Evolutionary conservation across 1,140 invertebrate genomes (phyloP).

Genomic region (Sogatella furcifera): DNA sequence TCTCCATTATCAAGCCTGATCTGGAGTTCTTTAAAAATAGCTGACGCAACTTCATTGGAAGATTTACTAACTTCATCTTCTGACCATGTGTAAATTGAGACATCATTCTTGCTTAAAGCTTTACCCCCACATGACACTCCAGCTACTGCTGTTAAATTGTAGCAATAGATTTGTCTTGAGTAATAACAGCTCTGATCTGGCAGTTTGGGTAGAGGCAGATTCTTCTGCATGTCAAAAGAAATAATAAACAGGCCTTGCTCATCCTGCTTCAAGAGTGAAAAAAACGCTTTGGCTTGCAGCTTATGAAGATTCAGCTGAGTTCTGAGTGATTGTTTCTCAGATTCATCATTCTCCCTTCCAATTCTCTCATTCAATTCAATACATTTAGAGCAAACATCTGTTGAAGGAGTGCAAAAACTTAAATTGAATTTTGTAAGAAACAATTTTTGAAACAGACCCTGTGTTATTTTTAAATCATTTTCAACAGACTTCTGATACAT

Average conservation of each 20-base stretch:
- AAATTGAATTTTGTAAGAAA: background rate
- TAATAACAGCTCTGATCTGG: conserved; percentile 15
- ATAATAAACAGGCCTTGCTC: background rate
- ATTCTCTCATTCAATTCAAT: background rate
- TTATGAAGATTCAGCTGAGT: background rate
- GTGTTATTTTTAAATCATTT: background rate
- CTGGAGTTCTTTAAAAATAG: background rate
- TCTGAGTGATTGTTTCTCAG: background rate
- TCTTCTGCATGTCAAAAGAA: conserved; percentile 8
- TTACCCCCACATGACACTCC: background rate
- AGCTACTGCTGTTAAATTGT: conserved; percentile 15
- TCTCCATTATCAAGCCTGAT: background rate
- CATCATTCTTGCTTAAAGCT: conserved; percentile 5
- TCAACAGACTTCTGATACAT: background rate
- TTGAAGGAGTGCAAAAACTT: background rate
- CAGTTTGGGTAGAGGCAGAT: conserved; percentile 14
- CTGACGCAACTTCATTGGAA: conserved; percentile 11
- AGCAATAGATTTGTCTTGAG: conserved; percentile 14
- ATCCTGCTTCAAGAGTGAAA: background rate
- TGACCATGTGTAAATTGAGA: conserved; percentile 7
- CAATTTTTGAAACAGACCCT: background rate
- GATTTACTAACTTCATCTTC: conserved; percentile 10
- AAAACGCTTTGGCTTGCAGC: background rate
- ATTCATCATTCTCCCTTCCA: background rate
- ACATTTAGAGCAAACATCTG: background rate